Conservation (phyloP, 2,888 invertebrate species). For the Julus scandinavius region DNA sequence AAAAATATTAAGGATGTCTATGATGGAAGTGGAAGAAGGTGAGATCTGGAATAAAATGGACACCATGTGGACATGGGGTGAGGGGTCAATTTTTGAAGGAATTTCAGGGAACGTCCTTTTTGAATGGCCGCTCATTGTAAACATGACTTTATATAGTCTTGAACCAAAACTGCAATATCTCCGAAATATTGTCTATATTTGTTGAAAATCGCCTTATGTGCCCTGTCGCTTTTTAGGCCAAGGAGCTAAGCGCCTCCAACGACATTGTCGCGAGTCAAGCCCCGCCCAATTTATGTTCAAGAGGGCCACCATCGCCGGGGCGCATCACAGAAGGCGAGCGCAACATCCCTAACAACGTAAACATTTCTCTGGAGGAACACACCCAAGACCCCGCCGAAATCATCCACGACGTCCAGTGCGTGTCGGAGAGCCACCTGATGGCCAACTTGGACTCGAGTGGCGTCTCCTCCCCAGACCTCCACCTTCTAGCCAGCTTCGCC, state of each 20-base stretch:
- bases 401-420: neutral
- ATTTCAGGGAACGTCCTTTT: no score
- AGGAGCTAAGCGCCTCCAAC: neutral
- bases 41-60: no score
- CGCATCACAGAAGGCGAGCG: neutral
- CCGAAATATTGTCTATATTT: no score
- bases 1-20: no score
- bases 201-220: no score
- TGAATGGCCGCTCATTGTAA: no score
- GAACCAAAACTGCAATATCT: no score
- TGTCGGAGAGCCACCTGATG: constrained; percentile 15
- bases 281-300: neutral
- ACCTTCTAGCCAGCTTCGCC: constrained; percentile 33
- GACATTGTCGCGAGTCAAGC: neutral
- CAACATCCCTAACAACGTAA: neutral
- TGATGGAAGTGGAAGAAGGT: no score
- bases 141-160: no score
- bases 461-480: constrained; percentile 14
- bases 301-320: neutral
- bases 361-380: neutral
- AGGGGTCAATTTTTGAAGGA: no score
- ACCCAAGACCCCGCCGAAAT: neutral
- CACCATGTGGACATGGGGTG: no score
- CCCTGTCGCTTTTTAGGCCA: neutral
- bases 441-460: neutral